Percentiles rank a stretch among this genome's conserved stretches.
Conservation (phyloP, 2,797 vertebrate genomes). For the Macropodus opercularis region DNA sequence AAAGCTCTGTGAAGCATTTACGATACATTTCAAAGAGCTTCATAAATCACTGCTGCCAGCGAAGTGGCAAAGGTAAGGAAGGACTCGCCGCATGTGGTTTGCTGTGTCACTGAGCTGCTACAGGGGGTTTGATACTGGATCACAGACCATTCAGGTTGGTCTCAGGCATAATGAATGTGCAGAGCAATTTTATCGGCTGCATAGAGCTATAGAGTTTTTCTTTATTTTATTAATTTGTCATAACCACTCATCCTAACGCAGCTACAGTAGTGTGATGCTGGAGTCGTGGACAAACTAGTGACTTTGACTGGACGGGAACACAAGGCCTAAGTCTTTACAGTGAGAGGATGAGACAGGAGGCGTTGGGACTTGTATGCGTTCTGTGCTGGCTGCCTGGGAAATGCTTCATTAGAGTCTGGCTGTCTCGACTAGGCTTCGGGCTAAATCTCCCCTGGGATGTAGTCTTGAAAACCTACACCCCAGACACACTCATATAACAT, state of each 20-base stretch:
- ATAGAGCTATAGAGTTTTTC: no score
- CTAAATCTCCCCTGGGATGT: constrained; percentile 45
- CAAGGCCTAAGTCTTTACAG: constrained; percentile 28
- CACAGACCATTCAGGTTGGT: constrained; percentile 22
- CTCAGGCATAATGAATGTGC: constrained; percentile 17
- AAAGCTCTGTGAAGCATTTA: constrained; percentile 71
- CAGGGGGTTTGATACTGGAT: constrained; percentile 31
- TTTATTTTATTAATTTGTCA: no score
- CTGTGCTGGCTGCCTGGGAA: constrained; percentile 20
- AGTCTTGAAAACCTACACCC: constrained; percentile 60
- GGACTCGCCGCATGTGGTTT: constrained; percentile 54
- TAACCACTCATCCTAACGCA: no score
- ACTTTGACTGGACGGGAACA: constrained; percentile 32
- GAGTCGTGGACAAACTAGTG: constrained; percentile 17
- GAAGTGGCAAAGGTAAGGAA: constrained; percentile 51
- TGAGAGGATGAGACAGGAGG: constrained; percentile 24
- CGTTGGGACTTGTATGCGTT: constrained; percentile 20
- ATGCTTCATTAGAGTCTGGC: constrained; percentile 42
- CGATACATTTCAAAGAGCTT: constrained; percentile 67
- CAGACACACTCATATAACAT: constrained; percentile 36
- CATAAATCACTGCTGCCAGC: constrained; percentile 73
- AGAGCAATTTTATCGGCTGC: no score
- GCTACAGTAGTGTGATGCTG: no score
- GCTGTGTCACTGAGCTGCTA: constrained; percentile 48
- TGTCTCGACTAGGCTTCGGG: constrained; percentile 35